A percentile compares a stretch with the other conserved stretches of the same genome.
Conservation (phyloP, 2,113 vertebrate genomes). For the Corythornis vintsioides region DNA sequence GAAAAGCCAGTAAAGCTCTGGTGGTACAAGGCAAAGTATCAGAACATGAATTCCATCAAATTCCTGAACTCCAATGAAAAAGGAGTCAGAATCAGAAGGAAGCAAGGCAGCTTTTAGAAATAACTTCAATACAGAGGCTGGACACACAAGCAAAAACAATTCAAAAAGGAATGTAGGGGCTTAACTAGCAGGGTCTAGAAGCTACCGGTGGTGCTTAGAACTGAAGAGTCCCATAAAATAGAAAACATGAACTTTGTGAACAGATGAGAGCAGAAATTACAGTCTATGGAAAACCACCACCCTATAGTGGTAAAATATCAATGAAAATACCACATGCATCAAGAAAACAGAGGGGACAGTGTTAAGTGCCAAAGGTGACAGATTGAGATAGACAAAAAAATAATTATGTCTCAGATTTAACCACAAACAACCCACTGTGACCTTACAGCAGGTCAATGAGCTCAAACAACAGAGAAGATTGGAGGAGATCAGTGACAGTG, state of each 20-base stretch:
- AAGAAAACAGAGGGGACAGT: background rate
- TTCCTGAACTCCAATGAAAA: background rate
- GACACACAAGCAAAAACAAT: background rate
- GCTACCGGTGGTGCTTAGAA: background rate
- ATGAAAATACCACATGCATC: background rate
- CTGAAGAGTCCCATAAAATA: background rate
- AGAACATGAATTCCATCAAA: background rate
- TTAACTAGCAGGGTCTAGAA: background rate
- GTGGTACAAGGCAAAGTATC: background rate
- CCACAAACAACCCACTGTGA: background rate
- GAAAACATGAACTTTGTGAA: background rate
- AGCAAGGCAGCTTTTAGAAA: background rate
- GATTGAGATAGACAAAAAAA: background rate
- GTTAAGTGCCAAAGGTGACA: background rate
- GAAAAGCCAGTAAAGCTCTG: background rate
- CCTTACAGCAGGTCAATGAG: slow-evolving; percentile 12
- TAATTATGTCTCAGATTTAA: slow-evolving; percentile 30
- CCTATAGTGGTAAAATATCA: background rate
- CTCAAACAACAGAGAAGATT: background rate
- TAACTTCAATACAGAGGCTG: background rate
- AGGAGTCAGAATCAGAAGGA: background rate
- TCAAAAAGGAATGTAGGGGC: background rate
- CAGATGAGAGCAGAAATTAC: background rate
- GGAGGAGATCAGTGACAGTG: background rate
- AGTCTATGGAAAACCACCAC: background rate